These are phyloP conservation scores for Drosophila rufa DNA, from an alignment of 1,140 invertebrate genomes.

Conservation along the genomic window DNA sequence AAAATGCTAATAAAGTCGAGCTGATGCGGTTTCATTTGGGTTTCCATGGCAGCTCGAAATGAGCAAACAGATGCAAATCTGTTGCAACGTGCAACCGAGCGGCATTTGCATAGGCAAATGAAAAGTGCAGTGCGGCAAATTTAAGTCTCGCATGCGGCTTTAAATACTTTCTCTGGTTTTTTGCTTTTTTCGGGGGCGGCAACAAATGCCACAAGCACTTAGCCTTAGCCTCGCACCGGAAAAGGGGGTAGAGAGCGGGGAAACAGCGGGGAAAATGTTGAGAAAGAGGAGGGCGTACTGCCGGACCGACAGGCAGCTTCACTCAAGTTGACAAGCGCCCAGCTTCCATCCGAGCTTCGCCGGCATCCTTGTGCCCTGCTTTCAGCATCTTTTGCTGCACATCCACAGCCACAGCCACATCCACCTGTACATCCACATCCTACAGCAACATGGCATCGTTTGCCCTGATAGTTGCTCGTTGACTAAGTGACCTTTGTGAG, in stretches of 20 bases:
- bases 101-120: conserved; percentile 56
- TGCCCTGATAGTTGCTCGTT: conserved; percentile 71
- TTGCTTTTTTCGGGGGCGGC: conserved; percentile 39
- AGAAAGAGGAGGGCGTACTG: conserved; percentile 14
- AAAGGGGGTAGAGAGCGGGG: background rate
- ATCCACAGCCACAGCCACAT: conserved; percentile 15
- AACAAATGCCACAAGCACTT: conserved; percentile 65
- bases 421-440: conserved; percentile 20
- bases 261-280: background rate
- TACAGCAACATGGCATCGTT: conserved; percentile 43
- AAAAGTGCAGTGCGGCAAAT: conserved; percentile 47
- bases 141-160: conserved; percentile 49
- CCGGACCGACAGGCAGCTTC: conserved; percentile 50
- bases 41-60: conserved; percentile 50
- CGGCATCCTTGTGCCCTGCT: conserved; percentile 34
- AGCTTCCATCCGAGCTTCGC: conserved; percentile 22
- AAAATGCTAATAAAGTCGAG: conserved; percentile 56
- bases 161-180: conserved; percentile 33
- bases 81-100: conserved; percentile 26
- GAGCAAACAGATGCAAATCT: conserved; percentile 70
- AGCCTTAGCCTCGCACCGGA: conserved; percentile 50
- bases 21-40: conserved; percentile 69
- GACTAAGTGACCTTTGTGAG: conserved; percentile 80
- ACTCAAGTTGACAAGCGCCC: conserved; percentile 70
- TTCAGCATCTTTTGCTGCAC: conserved; percentile 41